A percentile compares a stretch with the other conserved stretches of the same genome.
Evolutionary conservation across 2,797 vertebrate species (phyloP).

Genomic region (Siniperca scherzeri): DNA sequence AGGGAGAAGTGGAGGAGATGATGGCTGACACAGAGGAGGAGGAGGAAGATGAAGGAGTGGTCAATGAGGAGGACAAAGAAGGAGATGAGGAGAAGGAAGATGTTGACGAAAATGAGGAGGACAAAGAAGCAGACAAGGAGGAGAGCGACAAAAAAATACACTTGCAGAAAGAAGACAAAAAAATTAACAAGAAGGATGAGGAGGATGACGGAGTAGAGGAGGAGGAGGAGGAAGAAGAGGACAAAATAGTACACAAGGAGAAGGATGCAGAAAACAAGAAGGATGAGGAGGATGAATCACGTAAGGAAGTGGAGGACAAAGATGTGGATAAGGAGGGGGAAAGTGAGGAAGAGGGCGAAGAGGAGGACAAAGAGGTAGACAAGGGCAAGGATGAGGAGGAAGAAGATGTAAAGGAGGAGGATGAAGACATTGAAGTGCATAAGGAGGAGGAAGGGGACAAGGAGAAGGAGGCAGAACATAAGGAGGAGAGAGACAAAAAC

Average conservation of each 20-base stretch:
- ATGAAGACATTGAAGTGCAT: neutral
- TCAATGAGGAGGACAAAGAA: neutral
- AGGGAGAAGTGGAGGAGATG: neutral
- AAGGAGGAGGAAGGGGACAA: neutral
- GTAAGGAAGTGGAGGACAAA: neutral
- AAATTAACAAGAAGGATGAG: neutral
- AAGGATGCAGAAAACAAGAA: neutral
- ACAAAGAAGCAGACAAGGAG: constrained; percentile 6
- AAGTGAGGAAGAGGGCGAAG: neutral
- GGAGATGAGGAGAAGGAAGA: neutral
- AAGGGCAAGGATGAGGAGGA: neutral
- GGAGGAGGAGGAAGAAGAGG: neutral
- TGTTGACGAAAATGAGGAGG: neutral
- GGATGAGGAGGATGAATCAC: neutral
- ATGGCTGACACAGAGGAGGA: neutral
- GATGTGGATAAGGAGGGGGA: neutral
- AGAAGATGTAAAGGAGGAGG: neutral
- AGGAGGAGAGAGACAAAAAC: neutral
- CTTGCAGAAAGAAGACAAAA: neutral
- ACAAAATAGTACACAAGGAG: neutral
- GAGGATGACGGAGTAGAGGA: neutral
- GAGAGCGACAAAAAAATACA: neutral
- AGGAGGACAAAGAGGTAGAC: neutral
- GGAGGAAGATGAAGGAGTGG: neutral
- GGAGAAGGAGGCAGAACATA: neutral